Conservation (phyloP, 1,140 invertebrate species). For the Hypsibius dujardini region DNA sequence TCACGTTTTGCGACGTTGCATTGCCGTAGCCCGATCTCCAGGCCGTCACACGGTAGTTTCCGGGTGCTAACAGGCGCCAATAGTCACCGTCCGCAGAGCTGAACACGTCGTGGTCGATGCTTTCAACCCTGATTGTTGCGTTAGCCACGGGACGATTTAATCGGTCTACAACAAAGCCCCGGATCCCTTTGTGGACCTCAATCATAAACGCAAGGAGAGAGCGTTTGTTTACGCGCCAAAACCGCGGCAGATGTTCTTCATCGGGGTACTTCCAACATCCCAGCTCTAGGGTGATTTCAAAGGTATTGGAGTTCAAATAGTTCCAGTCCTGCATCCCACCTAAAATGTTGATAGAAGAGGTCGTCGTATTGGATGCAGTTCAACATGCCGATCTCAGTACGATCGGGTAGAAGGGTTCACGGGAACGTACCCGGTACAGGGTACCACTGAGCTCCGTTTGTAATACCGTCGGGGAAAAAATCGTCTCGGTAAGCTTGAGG, state of each 20-base stretch:
- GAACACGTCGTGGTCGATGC: slow-evolving; percentile 49
- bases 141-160: slow-evolving; percentile 51
- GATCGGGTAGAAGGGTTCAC: too few relatives aligned
- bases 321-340: slow-evolving; percentile 98
- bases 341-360: too few relatives aligned
- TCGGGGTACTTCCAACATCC: slow-evolving; percentile 79
- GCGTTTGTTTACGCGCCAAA: slow-evolving; percentile 74
- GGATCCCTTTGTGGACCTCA: slow-evolving; percentile 70
- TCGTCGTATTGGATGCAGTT: too few relatives aligned
- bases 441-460: slow-evolving; percentile 84
- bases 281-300: slow-evolving; percentile 84
- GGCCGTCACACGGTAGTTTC: slow-evolving; percentile 62
- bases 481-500: slow-evolving; percentile 39
- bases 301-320: slow-evolving; percentile 72
- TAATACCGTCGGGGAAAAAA: slow-evolving; percentile 60
- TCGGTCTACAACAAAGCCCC: slow-evolving; percentile 62
- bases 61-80: slow-evolving; percentile 72
- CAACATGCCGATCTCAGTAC: too few relatives aligned
- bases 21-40: slow-evolving; percentile 58
- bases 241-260: slow-evolving; percentile 49
- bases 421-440: slow-evolving; percentile 47
- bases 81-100: slow-evolving; percentile 64
- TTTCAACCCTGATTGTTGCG: slow-evolving; percentile 53
- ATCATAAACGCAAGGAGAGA: slow-evolving; percentile 58
- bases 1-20: too few relatives aligned